A percentile compares a stretch with the other conserved stretches of the same genome.
Evolutionary conservation across 2,888 invertebrate genomes (phyloP).

Genomic region (Chloroclysta siterata): DNA sequence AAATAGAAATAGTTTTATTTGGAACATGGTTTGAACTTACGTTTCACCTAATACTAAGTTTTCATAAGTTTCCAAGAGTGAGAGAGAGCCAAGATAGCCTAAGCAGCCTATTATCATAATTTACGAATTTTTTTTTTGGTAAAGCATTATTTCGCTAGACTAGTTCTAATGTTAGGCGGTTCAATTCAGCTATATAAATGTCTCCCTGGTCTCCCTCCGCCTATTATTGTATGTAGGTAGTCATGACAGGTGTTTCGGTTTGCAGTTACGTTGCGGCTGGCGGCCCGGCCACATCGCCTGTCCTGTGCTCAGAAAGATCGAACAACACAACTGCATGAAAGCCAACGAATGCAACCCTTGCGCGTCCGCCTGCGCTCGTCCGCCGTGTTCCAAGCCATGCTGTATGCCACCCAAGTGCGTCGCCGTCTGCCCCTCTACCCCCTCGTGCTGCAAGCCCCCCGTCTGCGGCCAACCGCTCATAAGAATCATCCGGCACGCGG

Average conservation of each 20-base stretch:
- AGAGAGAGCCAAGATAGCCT: no score
- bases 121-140: no score
- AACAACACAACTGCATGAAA: slow-evolving; percentile 67
- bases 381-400: slow-evolving; percentile 57
- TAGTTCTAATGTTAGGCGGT: no score
- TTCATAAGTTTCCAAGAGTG: no score
- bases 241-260: slow-evolving; percentile 14
- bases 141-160: no score
- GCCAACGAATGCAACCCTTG: slow-evolving; percentile 58
- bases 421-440: slow-evolving; percentile 54
- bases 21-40: no score
- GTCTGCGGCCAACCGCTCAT: slow-evolving; percentile 61
- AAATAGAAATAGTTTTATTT: no score
- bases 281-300: slow-evolving; percentile 80
- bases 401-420: slow-evolving; percentile 56
- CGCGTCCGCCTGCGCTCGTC: slow-evolving; percentile 51
- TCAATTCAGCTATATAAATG: no score
- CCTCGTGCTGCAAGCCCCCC: slow-evolving; percentile 56
- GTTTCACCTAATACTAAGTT: no score
- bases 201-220: no score
- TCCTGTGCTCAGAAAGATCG: slow-evolving; percentile 70
- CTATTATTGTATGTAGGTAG: not conserved
- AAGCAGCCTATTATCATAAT: no score
- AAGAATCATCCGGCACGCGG: slow-evolving; percentile 69
- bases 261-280: slow-evolving; percentile 77